Base-by-base conservation (phyloP, 1,140 invertebrate species). In the Drosophila watanabei region DNA sequence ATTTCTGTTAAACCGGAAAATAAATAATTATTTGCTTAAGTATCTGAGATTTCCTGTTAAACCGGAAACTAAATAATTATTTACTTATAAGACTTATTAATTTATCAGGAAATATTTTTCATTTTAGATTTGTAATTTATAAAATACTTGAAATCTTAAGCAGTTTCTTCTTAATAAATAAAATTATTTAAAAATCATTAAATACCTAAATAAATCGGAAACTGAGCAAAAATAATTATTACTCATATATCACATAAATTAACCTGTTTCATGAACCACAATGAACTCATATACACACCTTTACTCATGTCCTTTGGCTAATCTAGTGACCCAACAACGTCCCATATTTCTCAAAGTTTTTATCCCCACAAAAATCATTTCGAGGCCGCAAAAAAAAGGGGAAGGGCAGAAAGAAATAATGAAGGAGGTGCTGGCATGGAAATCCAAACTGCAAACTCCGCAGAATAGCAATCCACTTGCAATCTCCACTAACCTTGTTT, bases 361-460 rank as follows among this genome's bases (percentile, higher is more conserved):
- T 73, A 41, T 71, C 43, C 69, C 37, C 24, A 43, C 24, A 51
- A 43, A 43, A 73, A 48, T 56, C 32, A 70, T 70, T 70, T 30
- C 5, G 13, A 71, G 43, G 16, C 18, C 30, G 13, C 13, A 24
- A 24, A 54, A 56, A 56, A 45, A 41, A 3, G 5, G 16, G 11
- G 5, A 9, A 9, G 8, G 37, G 6, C 8, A 39, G 10, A 2
- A 10, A 18, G 24, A 59, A 18, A 35, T 18, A 45, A 54, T 68
- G 18, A 16, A 60, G n/a, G 32, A 37, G n/a, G 45, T 37, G 16
- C 52, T 46, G 20, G 30, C 59, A 73, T 73, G 54, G 32, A 73
- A 59, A 75, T 63, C 71, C 58, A 81, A 86, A 75, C 13, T 86
- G 82, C 82, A 70, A 33, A 82, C 61, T 58, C 33, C 28, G 62